Percentiles rank a stretch among this genome's conserved stretches.
These are phyloP conservation scores for Tursiops truncatus DNA, from an alignment of 2,113 vertebrate species.

Conservation along the genomic window DNA sequence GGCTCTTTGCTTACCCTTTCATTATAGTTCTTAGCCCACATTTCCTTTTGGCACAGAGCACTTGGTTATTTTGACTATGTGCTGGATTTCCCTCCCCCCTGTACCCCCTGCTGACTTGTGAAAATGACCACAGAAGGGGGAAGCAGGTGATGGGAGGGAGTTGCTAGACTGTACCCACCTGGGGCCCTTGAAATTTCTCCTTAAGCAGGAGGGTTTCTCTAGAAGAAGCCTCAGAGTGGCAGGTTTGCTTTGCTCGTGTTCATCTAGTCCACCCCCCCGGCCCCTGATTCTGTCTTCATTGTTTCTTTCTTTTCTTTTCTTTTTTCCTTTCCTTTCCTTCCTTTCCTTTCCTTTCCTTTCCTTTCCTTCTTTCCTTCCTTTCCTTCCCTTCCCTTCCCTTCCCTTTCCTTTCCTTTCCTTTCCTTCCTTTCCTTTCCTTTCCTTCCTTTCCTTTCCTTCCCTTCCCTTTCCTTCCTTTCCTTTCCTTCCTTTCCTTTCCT, in stretches of 20 bases:
- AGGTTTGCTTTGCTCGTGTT: background rate
- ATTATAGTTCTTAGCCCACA: conserved; percentile 80
- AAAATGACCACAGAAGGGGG: conserved; percentile 65
- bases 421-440: no score
- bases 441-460: accelerated
- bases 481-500: no score
- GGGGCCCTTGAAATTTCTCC: background rate
- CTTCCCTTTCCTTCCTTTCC: background rate
- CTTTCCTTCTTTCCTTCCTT: no score
- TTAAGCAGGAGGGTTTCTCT: background rate
- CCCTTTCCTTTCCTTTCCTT: accelerated
- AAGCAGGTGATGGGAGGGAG: conserved; percentile 55
- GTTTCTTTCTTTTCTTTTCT: background rate
- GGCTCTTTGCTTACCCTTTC: conserved; percentile 78
- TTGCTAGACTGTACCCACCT: background rate
- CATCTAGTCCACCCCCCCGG: background rate
- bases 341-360: background rate
- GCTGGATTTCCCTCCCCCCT: conserved; percentile 62
- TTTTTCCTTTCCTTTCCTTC: no score
- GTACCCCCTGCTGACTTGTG: conserved; percentile 54
- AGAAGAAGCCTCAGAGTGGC: background rate
- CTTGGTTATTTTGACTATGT: conserved; percentile 68
- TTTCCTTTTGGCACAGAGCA: conserved; percentile 77
- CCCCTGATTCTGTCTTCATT: background rate
- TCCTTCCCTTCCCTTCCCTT: no score